Evolutionary conservation across 2,888 invertebrate genomes (phyloP).

Genomic region (Apoderus coryli): DNA sequence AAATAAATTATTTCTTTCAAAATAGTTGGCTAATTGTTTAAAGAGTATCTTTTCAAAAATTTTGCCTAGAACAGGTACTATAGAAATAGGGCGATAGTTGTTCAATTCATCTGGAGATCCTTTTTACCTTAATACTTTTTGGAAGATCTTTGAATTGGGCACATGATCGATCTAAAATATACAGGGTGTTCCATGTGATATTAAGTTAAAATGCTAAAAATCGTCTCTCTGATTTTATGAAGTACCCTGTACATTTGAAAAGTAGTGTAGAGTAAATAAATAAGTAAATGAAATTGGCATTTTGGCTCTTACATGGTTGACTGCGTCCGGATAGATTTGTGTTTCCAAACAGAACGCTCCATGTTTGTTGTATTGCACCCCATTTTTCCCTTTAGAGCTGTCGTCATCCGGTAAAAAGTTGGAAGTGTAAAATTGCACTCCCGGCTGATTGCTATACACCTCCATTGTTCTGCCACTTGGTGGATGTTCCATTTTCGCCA

Average conservation of each 20-base stretch:
- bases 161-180: not conserved
- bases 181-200: too few relatives aligned
- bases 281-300: constrained; percentile 4
- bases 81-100: too few relatives aligned
- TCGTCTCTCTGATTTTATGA: too few relatives aligned
- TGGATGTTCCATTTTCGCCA: constrained; percentile 54
- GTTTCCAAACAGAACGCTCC: constrained; percentile 81
- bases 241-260: too few relatives aligned
- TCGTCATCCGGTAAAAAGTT: constrained; percentile 50
- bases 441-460: constrained; percentile 75
- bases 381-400: constrained; percentile 22
- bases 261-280: not conserved
- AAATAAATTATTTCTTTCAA: too few relatives aligned
- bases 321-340: constrained; percentile 83
- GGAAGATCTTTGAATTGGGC: not conserved
- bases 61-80: too few relatives aligned
- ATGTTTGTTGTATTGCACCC: constrained; percentile 23
- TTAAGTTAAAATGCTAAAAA: too few relatives aligned
- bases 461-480: constrained; percentile 49
- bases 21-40: too few relatives aligned
- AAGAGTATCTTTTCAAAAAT: too few relatives aligned
- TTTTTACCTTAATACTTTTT: too few relatives aligned
- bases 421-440: constrained; percentile 80
- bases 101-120: too few relatives aligned
- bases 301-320: constrained; percentile 61